These are phyloP conservation scores for Gisinianus flammeolus DNA, from an alignment of 2,888 invertebrate species.

Conservation along the genomic window DNA sequence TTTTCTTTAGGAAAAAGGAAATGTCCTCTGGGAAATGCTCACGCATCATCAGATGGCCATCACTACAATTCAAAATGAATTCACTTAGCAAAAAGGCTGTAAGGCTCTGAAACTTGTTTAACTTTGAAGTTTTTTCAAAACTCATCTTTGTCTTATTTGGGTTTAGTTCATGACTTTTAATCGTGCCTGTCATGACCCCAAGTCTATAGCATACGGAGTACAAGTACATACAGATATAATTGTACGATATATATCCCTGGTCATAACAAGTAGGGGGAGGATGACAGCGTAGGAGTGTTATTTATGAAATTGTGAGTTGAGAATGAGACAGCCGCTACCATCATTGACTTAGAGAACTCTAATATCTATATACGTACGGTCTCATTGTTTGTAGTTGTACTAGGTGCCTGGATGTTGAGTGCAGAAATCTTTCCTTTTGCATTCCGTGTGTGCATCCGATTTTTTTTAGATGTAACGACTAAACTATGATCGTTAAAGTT, in stretches of 20 bases:
- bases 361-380: neutral
- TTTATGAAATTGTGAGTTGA: neutral
- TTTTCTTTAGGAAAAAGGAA: neutral
- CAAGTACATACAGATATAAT: too few species aligned
- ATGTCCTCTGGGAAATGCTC: neutral
- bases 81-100: neutral
- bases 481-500: neutral
- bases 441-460: too few species aligned
- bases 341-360: neutral
- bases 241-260: neutral
- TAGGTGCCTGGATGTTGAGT: neutral
- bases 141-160: neutral
- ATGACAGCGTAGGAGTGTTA: neutral
- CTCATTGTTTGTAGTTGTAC: neutral
- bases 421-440: neutral
- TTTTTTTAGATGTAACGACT: neutral
- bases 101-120: neutral
- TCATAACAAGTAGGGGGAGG: neutral
- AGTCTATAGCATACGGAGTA: neutral
- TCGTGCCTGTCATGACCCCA: neutral
- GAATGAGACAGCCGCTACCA: neutral
- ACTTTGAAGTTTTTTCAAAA: neutral
- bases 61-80: neutral
- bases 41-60: neutral
- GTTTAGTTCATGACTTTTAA: neutral